Conservation (phyloP, 2,113 vertebrate species). For the Carettochelys insculpta region DNA sequence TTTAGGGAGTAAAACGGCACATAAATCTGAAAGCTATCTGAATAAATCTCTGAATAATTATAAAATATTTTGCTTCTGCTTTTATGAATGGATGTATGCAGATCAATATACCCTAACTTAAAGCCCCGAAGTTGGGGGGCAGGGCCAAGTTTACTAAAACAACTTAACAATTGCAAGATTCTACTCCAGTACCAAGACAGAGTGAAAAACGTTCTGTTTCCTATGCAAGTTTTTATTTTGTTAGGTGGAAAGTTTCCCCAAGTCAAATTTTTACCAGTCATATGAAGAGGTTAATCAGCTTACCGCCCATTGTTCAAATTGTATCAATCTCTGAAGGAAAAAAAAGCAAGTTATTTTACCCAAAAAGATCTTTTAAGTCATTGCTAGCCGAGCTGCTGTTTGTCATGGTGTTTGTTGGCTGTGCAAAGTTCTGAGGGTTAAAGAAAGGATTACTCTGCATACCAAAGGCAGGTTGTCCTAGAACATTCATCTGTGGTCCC, state of each 20-base stretch:
- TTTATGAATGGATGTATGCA: neutral
- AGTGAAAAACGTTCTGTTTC: conserved; percentile 39
- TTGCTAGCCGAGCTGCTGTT: conserved; percentile 90
- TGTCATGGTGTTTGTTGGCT: conserved; percentile 83
- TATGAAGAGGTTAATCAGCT: conserved; percentile 69
- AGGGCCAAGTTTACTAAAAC: conserved; percentile 2
- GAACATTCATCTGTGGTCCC: conserved; percentile 74
- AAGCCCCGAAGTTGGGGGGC: neutral
- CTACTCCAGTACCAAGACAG: conserved; percentile 43
- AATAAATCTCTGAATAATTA: conserved; percentile 6
- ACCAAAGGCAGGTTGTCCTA: conserved; percentile 85
- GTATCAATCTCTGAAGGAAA: conserved; percentile 43
- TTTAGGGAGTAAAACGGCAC: neutral
- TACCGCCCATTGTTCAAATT: conserved; percentile 71
- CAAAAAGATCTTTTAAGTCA: conserved; percentile 97
- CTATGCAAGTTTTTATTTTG: conserved; percentile 38
- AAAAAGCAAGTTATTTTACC: conserved; percentile 74
- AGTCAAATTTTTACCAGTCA: conserved; percentile 46
- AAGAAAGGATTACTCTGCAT: conserved; percentile 97
- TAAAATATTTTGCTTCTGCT: neutral
- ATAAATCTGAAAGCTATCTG: neutral
- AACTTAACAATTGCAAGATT: conserved; percentile 28
- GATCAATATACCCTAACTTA: conserved; percentile 17
- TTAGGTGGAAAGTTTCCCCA: conserved; percentile 36
- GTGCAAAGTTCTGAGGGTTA: conserved; percentile 93